Evolutionary conservation across 92 coral and sea anemone species (phyloP).

Genomic region (Isaurus tuberculatus): DNA sequence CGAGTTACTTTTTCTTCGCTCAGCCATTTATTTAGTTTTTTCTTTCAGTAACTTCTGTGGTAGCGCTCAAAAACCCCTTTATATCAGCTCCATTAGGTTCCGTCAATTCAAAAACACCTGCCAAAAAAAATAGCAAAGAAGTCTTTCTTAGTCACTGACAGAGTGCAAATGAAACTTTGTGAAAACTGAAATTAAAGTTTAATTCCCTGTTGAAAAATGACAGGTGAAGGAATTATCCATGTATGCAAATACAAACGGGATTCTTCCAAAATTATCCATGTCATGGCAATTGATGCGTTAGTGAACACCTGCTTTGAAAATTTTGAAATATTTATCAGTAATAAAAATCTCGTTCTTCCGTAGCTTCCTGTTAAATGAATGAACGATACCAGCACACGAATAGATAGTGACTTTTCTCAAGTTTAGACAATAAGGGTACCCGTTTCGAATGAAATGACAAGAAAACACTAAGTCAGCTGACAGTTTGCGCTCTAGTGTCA

Average conservation of each 20-base stretch:
- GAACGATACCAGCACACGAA: conserved; percentile 20
- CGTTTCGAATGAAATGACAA: conserved; percentile 10
- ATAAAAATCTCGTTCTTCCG: conserved; percentile 62
- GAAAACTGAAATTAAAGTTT: conserved; percentile 45
- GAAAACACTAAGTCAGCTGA: neutral
- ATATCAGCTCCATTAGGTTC: conserved; percentile 5
- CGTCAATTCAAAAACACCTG: conserved; percentile 27
- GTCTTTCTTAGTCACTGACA: conserved; percentile 30
- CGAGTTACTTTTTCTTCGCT: conserved; percentile 36
- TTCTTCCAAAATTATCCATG: conserved; percentile 78
- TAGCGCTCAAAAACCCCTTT: neutral
- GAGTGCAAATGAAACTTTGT: conserved; percentile 42
- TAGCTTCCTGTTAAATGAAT: conserved; percentile 19
- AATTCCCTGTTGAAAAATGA: conserved; percentile 55
- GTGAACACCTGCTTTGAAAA: conserved; percentile 72
- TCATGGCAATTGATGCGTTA: conserved; percentile 80
- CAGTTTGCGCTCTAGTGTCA: neutral
- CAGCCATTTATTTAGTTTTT: conserved; percentile 26
- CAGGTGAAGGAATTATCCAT: conserved; percentile 83
- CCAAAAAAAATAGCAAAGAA: conserved; percentile 26
- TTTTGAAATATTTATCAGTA: conserved; percentile 82
- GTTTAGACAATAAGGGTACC: conserved; percentile 11
- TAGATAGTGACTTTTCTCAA: conserved; percentile 7
- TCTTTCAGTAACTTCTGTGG: neutral
- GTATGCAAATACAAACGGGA: conserved; percentile 66